These are phyloP conservation scores for Agapostemon virescens DNA, from an alignment of 2,888 invertebrate species.

Conservation along the genomic window DNA sequence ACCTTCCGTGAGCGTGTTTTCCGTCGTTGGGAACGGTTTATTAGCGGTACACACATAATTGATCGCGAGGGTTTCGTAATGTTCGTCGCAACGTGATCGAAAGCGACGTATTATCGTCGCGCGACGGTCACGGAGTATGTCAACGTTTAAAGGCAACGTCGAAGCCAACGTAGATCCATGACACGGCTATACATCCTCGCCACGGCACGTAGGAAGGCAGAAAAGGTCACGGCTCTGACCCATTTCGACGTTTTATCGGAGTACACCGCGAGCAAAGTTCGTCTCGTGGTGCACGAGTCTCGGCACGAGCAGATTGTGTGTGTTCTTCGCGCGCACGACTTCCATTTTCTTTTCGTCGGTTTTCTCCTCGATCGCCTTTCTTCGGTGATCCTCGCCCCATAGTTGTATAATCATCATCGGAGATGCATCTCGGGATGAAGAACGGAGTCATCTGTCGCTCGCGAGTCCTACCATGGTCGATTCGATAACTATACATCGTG, in stretches of 20 bases:
- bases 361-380: slow-evolving; percentile 13
- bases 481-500: no score
- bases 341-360: slow-evolving; percentile 31
- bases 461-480: no score
- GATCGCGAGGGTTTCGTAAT: slow-evolving; percentile 21
- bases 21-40: not conserved
- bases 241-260: slow-evolving; percentile 76
- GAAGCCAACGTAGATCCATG: slow-evolving; percentile 24
- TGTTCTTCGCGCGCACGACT: slow-evolving; percentile 19
- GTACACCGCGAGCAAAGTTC: slow-evolving; percentile 74
- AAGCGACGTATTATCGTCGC: slow-evolving; percentile 25
- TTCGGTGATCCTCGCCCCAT: not conserved
- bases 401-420: no score
- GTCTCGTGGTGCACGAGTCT: slow-evolving; percentile 52
- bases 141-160: slow-evolving; percentile 19
- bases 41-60: slow-evolving; percentile 9
- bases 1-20: not conserved
- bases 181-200: slow-evolving; percentile 37
- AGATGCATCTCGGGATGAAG: no score
- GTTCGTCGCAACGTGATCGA: slow-evolving; percentile 19
- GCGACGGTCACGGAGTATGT: slow-evolving; percentile 15
- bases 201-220: slow-evolving; percentile 63
- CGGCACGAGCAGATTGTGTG: slow-evolving; percentile 30
- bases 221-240: slow-evolving; percentile 79
- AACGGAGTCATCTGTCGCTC: no score